Evolutionary conservation across 1,140 invertebrate genomes (phyloP).

Genomic region (Notospermus geniculatus): DNA sequence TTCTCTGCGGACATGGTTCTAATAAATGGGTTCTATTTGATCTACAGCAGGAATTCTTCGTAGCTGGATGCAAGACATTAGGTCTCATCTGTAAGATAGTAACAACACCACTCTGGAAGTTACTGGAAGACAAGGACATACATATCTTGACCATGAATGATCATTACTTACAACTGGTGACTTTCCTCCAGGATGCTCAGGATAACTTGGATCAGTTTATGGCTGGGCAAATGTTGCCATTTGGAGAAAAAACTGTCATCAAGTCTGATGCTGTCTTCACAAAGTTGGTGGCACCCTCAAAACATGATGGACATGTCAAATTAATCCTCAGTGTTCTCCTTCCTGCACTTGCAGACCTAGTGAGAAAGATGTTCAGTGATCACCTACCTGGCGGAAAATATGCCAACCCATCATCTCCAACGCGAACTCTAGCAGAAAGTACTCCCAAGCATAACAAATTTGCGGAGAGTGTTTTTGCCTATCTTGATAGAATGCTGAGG

Average conservation of each 20-base stretch:
- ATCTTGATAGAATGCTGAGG: slow-evolving; percentile 20
- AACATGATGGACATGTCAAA: slow-evolving; percentile 19
- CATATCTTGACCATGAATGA: slow-evolving; percentile 18
- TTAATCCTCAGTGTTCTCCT: slow-evolving; percentile 15
- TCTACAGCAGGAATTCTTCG: slow-evolving; percentile 17
- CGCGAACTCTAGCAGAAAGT: background rate
- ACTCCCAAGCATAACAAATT: slow-evolving; percentile 25
- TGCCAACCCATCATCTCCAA: background rate
- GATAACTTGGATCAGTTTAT: slow-evolving; percentile 15
- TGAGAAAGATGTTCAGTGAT: slow-evolving; percentile 9
- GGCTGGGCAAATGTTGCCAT: slow-evolving; percentile 1
- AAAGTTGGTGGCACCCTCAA: slow-evolving; percentile 6
- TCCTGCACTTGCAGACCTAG: slow-evolving; percentile 7
- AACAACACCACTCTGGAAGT: slow-evolving; percentile 20
- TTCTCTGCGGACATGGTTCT: slow-evolving; percentile 1
- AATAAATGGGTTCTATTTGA: slow-evolving; percentile 17
- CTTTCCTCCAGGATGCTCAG: slow-evolving; percentile 2
- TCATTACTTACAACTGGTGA: slow-evolving; percentile 16
- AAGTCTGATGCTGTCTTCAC: slow-evolving; percentile 11
- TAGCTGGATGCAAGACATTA: slow-evolving; percentile 23
- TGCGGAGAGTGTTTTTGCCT: slow-evolving; percentile 26
- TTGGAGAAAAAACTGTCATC: background rate
- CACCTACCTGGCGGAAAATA: slow-evolving; percentile 23
- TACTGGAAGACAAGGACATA: slow-evolving; percentile 15
- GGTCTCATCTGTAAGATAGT: slow-evolving; percentile 23